Evolutionary conservation across 1,140 invertebrate species (phyloP), one percentile per base, ranked within the genome.

Genomic region (Drosophila obscura): DNA sequence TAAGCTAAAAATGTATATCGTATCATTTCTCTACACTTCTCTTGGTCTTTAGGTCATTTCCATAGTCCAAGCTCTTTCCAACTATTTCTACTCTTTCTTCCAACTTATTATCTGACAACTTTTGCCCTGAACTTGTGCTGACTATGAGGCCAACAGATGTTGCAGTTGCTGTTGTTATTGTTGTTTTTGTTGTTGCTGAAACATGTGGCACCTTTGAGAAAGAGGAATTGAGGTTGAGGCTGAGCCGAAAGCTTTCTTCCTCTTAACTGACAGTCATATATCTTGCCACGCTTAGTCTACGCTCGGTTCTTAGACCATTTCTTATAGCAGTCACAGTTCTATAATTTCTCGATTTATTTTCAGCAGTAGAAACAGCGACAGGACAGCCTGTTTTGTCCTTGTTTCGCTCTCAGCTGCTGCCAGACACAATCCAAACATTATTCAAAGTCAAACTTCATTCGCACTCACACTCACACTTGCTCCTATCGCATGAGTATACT

Each of bases 391-490:
- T 77, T 71, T 69, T 69, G 65, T 71, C 77, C 69, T 60, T 55
- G 26, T 50, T 79, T 77, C 52, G 63, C 44, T 52, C 75, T 78
- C 72, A 73, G 39, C 82, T 88, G 83, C 67, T 77, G 73, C 68
- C 80, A 83, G 84, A 77, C 84, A 88, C 83, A 88, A 88, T 89
- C 84, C 84, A 88, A 88, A 88, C 83, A 88, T 88, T 88, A 88
- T 88, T 88, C 83, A 88, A 88, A 88, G 83, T 88, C 83, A 88
- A 89, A 87, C 83, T 87, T 87, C 83, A 87, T 87, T 87, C 82
- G 75, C 82, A 82, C 63, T 79, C 82, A 28, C 44, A 22, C 35
- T 39, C 44, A 49, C 48, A 43, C 63, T 44, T 35, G 48, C 43
- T 39, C 39, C 46, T 28, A 55, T 24, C 61, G 72, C 76, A 67